Base-by-base conservation (phyloP, 2,888 invertebrate genomes). In the Empis stercorea region DNA sequence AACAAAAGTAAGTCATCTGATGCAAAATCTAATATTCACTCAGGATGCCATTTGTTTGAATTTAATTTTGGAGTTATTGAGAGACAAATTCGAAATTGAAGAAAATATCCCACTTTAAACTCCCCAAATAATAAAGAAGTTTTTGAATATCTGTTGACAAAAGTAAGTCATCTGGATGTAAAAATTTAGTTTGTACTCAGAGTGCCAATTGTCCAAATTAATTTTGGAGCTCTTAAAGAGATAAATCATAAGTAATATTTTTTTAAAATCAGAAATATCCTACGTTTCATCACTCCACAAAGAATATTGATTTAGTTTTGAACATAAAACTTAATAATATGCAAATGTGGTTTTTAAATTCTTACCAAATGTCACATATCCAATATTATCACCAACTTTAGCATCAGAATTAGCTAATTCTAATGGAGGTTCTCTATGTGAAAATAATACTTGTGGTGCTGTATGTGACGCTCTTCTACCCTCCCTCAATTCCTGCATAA, bases 401-500 rank as follows among this genome's bases (percentile, higher is more conserved):
- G 97, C 97, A 63, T 92, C 88, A 11, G 93, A 89, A 66, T 92
- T 89, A 64, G 87, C 81, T 52, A 99, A 76, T 72, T 99, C 99
- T 69, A 89, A 66, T 1, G 99, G 99, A 36, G 99, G 99, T 65
- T 99, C 97, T 63, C 89, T 85, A 72, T 97, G 94, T 66, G 87
- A 87, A 71, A 91, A 91, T 57, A 89, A 72, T 59, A 89, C 89
- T 75, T 85, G 85, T 34, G 88, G 88, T 50, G 94, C 92, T 46
- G 94, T 95, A 65, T 95, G 94, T 56, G 89, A 89, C 23, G 94
- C 95, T 66, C 95, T 79, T 55, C 97, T 77, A 15, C 97, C 97
- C 72, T 99, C 99, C 66, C 95, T 93, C 61, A 99, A 84, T 73
- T 99, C 99, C 76, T 97, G 96, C 84, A 99, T 88, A 75, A 99